Base-by-base conservation (phyloP, 2,888 invertebrate species). In the Drosophila pseudotakahashii region DNA sequence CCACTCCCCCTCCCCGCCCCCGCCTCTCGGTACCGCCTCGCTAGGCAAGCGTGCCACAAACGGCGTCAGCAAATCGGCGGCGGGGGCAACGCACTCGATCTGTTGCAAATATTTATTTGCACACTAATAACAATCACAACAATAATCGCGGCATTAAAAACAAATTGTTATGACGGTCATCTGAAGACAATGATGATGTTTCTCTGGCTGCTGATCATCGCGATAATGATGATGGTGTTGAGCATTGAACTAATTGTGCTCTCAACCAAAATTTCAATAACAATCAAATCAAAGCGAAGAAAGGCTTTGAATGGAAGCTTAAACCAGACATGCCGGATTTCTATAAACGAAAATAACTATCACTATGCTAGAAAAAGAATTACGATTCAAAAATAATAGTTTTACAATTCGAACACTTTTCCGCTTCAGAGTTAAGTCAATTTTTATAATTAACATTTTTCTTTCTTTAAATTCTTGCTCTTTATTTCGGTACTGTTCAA, bases 211-310 rank as follows among this genome's bases (percentile, higher is more conserved):
- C 30, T 42, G 34, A 42, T 53, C 47, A 41, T 62, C 19, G 13
- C 30, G 7, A 41, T 42, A 30, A 36, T 41, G 51, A 44, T 66
- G 59, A 37, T 59, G 36, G 42, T n/a, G 78, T 67, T 82, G 80
- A 85, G 82, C 85, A 80, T 87, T 88, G 84, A 85, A 85, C 88
- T 77, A 79, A 84, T 84, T 84, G 85, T 82, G 77, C 84, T 78
- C 88, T 88, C 83, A 85, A 85, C 73, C 73, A 71, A 87, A 60
- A 73, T 84, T 75, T 73, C 36, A 72, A 66, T 66, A 63, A 30
- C 50, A 61, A 68, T 48, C 26, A 58, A 59, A 51, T 26, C 11
- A 47, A 60, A 9, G n/a, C 37, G 37, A 52, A 51, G 42, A 19
- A 26, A 10, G 37, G n/a, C 10, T 47, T 62, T 13, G 6, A 42